phyloP scores from a whole-genome alignment of 2,888 invertebrate genomes.

The Drosophila eohydei region DNA sequence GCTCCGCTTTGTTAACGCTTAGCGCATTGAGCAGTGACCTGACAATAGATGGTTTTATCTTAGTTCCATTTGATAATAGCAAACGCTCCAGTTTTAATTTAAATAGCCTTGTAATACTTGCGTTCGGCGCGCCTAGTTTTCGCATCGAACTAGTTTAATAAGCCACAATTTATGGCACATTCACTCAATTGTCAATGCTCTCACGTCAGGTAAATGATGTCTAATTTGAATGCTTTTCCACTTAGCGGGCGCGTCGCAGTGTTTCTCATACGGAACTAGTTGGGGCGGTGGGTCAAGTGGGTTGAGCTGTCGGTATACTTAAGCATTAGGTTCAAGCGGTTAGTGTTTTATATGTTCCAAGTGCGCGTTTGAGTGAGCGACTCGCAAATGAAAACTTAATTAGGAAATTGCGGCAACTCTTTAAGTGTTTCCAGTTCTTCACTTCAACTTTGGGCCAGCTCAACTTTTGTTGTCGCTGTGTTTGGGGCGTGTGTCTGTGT shows the following conservation, averaged over 20 bases:
- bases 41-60: not conserved
- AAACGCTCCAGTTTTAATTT: not conserved
- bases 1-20: constrained; percentile 2
- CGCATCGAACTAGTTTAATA: constrained; percentile 3
- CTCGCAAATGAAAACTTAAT: constrained; percentile 60
- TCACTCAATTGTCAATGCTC: constrained; percentile 39
- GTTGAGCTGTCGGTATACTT: constrained; percentile 14
- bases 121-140: not conserved
- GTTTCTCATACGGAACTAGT: constrained; percentile 10
- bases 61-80: not conserved
- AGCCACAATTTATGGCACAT: constrained; percentile 45
- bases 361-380: constrained; percentile 36
- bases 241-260: not conserved
- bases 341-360: constrained; percentile 49
- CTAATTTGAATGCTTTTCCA: constrained; percentile 44
- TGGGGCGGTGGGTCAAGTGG: constrained; percentile 6
- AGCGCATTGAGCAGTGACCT: not conserved
- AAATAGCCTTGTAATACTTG: constrained; percentile 13
- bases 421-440: constrained; percentile 45
- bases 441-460: constrained; percentile 18
- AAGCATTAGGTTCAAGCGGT: constrained; percentile 64
- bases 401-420: constrained; percentile 71
- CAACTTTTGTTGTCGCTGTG: constrained; percentile 12
- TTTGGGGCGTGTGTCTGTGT: not conserved
- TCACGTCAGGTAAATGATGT: constrained; percentile 27